These are phyloP conservation scores for Drosophila helvetica DNA, from an alignment of 2,888 invertebrate genomes.

Conservation along the genomic window DNA sequence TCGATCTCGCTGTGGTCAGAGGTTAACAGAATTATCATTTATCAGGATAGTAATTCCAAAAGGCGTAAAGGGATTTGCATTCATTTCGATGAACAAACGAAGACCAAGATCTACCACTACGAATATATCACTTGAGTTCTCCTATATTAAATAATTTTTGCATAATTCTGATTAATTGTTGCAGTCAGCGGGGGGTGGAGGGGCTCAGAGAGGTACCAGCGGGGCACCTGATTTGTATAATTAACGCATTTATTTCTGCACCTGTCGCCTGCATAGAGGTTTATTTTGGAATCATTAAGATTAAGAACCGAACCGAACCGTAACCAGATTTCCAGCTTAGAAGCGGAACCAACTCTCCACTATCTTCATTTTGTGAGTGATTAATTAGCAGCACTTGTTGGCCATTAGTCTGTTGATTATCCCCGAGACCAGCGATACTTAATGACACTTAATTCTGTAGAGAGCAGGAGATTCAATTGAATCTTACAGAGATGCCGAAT, in stretches of 20 bases:
- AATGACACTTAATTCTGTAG: neutral
- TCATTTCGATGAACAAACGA: slow-evolving; percentile 21
- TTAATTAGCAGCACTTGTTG: slow-evolving; percentile 40
- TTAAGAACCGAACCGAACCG: slow-evolving; percentile 10
- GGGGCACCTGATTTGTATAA: slow-evolving; percentile 30
- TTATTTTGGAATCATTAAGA: slow-evolving; percentile 39
- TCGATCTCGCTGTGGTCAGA: slow-evolving; percentile 84
- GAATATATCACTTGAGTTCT: too few species aligned
- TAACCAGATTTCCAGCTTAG: slow-evolving; percentile 8
- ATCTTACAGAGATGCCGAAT: neutral
- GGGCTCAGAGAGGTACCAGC: too few species aligned
- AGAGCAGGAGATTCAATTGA: slow-evolving; percentile 8
- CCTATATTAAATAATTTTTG: neutral
- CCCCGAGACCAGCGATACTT: neutral
- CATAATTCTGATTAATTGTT: neutral
- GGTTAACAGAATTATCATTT: slow-evolving; percentile 20
- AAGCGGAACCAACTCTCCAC: slow-evolving; percentile 4
- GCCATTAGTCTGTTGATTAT: slow-evolving; percentile 25
- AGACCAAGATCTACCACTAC: neutral
- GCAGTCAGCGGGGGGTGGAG: too few species aligned
- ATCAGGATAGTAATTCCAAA: slow-evolving; percentile 32
- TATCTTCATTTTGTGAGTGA: slow-evolving; percentile 19
- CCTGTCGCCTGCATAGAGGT: slow-evolving; percentile 38
- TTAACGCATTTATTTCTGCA: slow-evolving; percentile 44
- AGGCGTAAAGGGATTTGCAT: slow-evolving; percentile 35